Conservation (phyloP, 1,140 invertebrate genomes). For the Bombus sylvicola region DNA sequence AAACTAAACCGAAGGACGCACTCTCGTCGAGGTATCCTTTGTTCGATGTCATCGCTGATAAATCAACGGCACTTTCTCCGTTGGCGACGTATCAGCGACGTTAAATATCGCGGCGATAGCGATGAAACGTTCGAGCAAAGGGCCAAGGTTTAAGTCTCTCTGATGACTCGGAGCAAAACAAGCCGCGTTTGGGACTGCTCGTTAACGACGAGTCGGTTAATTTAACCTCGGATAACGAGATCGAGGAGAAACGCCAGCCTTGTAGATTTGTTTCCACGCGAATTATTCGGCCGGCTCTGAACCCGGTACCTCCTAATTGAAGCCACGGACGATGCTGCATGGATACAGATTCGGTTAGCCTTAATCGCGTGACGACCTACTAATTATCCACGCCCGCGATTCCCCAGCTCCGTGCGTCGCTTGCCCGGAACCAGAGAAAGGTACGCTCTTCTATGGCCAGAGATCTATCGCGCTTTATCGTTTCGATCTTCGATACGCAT, state of each 20-base stretch:
- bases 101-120: background rate
- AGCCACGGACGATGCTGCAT: conserved; percentile 33
- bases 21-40: conserved; percentile 2
- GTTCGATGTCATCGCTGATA: conserved; percentile 20
- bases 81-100: background rate
- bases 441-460: background rate
- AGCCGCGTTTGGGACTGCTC: background rate
- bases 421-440: background rate
- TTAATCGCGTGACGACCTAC: conserved; percentile 69
- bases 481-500: background rate
- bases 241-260: background rate
- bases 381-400: conserved; percentile 61
- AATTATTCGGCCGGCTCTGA: conserved; percentile 48
- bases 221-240: conserved; percentile 24
- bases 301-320: conserved; percentile 41
- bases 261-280: conserved; percentile 52
- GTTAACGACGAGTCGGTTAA: conserved; percentile 24
- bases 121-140: background rate
- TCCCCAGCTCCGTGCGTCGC: background rate
- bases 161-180: background rate
- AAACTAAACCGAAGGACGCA: conserved; percentile 26
- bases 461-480: background rate
- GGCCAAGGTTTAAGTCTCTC: background rate
- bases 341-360: conserved; percentile 66
- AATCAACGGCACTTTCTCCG: conserved; percentile 21